phyloP scores from a whole-genome alignment of 2,797 vertebrate genomes.

The Bryconaethiops microstoma region DNA sequence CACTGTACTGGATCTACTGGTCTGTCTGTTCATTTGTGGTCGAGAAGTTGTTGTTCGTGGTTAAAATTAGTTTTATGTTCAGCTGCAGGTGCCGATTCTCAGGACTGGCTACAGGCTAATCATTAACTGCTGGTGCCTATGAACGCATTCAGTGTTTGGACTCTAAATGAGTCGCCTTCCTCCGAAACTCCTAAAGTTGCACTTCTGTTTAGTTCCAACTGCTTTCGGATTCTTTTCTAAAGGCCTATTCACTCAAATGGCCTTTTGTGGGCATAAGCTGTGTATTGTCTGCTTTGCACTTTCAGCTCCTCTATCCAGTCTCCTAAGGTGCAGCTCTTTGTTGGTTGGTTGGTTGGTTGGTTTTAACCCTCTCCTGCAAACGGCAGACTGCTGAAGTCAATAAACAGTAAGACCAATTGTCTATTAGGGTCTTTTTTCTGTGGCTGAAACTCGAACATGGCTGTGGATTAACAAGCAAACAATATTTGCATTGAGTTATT shows the following conservation, averaged over 20 bases:
- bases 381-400: too few species aligned
- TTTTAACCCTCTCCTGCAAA: not conserved
- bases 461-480: not conserved
- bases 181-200: not conserved
- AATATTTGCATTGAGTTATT: not conserved
- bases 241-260: not conserved
- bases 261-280: not conserved
- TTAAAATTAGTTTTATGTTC: too few species aligned
- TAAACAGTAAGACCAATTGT: too few species aligned
- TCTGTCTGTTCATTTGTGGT: too few species aligned
- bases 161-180: not conserved
- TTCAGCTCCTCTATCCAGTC: not conserved
- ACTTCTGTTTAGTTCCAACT: not conserved
- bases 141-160: not conserved
- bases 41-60: too few species aligned
- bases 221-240: not conserved
- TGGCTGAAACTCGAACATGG: not conserved
- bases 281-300: not conserved
- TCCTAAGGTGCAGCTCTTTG: not conserved
- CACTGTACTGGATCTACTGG: too few species aligned
- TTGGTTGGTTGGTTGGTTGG: not conserved
- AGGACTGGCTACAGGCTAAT: not conserved
- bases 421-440: not conserved
- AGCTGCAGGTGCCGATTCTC: not conserved
- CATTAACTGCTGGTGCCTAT: slow-evolving; percentile 10